phyloP scores from a whole-genome alignment of 1,140 invertebrate genomes.

The Diorhabda carinulata region DNA sequence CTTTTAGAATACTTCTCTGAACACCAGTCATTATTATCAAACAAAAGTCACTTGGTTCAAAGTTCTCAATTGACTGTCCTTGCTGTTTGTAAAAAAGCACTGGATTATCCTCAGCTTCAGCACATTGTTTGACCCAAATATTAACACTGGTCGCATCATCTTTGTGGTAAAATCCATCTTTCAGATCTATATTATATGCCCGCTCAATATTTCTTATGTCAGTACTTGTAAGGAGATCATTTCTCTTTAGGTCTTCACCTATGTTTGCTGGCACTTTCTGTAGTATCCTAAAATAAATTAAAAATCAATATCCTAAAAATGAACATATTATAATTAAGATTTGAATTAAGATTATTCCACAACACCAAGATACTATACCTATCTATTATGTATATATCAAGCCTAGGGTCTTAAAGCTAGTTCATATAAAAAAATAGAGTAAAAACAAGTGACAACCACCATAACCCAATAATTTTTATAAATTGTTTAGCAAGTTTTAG shows the following conservation, averaged over 20 bases:
- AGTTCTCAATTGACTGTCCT: constrained; percentile 6
- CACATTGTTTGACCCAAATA: constrained; percentile 20
- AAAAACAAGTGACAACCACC: too few relatives aligned
- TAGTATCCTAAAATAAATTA: constrained; percentile 4
- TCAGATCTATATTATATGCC: not conserved
- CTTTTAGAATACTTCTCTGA: constrained; percentile 26
- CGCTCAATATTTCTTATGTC: not conserved
- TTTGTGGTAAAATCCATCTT: not conserved
- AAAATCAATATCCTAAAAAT: not conserved
- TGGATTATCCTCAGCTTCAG: constrained; percentile 10
- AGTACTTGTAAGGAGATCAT: not conserved
- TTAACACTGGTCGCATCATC: constrained; percentile 22
- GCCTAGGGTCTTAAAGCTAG: too few relatives aligned
- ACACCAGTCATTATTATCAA: constrained; percentile 28
- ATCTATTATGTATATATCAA: too few relatives aligned
- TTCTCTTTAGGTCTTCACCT: not conserved
- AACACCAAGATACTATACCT: too few relatives aligned
- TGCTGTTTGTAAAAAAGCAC: constrained; percentile 18
- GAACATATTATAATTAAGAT: not conserved
- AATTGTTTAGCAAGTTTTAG: too few relatives aligned
- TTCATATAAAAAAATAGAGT: too few relatives aligned
- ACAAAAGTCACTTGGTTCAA: constrained; percentile 24
- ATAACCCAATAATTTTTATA: too few relatives aligned
- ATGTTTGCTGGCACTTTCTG: not conserved
- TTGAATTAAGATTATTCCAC: not conserved